These are phyloP conservation scores for Cebidichthys violaceus DNA, from an alignment of 2,113 vertebrate genomes.

Conservation along the genomic window DNA sequence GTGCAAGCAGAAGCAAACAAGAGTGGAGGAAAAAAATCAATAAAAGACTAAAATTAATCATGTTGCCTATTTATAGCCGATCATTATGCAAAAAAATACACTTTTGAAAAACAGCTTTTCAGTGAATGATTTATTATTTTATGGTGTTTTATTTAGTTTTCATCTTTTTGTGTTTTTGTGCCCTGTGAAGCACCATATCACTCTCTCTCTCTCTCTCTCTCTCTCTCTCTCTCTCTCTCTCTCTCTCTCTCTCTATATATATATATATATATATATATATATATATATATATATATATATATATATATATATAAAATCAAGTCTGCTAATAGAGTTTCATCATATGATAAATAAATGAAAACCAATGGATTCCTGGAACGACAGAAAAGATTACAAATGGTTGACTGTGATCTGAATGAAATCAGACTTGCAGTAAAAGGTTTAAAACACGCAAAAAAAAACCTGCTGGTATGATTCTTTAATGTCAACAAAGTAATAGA, in stretches of 20 bases:
- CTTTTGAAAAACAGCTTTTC: not conserved
- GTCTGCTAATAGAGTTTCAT: not conserved
- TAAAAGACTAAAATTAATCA: not conserved
- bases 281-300: no score
- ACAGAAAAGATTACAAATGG: not conserved
- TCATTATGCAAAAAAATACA: not conserved
- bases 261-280: not conserved
- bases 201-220: no score
- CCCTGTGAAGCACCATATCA: not conserved
- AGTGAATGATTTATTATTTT: not conserved
- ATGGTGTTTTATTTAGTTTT: not conserved
- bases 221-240: no score
- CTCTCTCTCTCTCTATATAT: no score
- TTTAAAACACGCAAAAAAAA: not conserved
- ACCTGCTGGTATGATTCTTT: constrained; percentile 27
- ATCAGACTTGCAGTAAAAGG: constrained; percentile 1
- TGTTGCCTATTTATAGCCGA: not conserved
- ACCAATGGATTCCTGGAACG: not conserved
- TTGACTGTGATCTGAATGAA: constrained; percentile 4
- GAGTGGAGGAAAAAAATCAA: no score
- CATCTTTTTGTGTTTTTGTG: not conserved
- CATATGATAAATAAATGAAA: not conserved
- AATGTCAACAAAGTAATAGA: constrained; percentile 10
- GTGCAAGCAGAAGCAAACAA: not conserved
- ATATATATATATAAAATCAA: not conserved